Evolutionary conservation across 2,888 invertebrate species (phyloP), one percentile per base, ranked within the genome.

Genomic region (Drosophila parthenogenetica): DNA sequence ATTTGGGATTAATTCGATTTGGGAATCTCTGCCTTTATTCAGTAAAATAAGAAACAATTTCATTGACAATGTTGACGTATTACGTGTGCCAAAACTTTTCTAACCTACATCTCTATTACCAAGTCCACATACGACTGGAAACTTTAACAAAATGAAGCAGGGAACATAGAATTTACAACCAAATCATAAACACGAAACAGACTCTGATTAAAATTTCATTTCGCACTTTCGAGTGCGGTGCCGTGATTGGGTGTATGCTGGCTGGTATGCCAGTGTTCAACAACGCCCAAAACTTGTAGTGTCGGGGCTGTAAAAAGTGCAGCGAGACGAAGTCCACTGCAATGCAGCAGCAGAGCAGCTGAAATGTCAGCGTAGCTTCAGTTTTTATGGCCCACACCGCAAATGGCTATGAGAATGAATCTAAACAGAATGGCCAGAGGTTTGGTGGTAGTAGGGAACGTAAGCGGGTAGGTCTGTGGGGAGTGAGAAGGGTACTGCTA

Each of bases 151-250:
- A 58, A 43, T 49, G 46, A 69, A 43, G 45, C 37, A 7, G 17
- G 22, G 19, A 35, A 49, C 17, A 39, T 65, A n/a, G 37, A 64
- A 29, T 84, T 73, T 71, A 77, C 45, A 39, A 62, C 60, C 58
- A 67, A 79, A 79, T 77, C 77, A 84, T 81, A 88, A 83, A 83
- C 73, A 69, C 60, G 67, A 60, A 57, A 32, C 40, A 40, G 43
- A 53, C 54, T 63, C 67, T 69, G 73, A 79, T 87, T 74, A 87
- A 88, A 88, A 89, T 89, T 85, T 85, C 69, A 85, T 83, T 88
- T 79, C 67, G 77, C 82, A 84, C 79, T 69, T 78, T 65, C 53
- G 45, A 81, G 70, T 86, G 63, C 64, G 61, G 61, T 35, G 77
- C 72, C 67, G 79, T 69, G 89, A 88, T 88, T 84, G 67, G 11